Evolutionary conservation across 2,113 vertebrate genomes (phyloP).

Genomic region (Pelusios castaneus): DNA sequence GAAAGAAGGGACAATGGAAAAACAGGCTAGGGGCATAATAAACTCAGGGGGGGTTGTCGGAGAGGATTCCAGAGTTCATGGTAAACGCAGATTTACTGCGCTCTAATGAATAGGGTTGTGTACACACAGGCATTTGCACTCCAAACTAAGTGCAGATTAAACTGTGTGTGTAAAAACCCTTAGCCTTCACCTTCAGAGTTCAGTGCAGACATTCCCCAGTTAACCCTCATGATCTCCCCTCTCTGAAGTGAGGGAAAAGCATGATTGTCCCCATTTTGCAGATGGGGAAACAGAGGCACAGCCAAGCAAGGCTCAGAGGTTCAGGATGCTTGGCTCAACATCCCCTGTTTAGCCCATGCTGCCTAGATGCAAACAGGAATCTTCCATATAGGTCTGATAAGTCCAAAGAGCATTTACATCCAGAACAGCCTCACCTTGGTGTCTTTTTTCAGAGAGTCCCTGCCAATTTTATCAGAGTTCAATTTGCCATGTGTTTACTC

Average conservation of each 20-base stretch:
- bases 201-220: not conserved
- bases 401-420: not conserved
- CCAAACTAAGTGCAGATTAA: not conserved
- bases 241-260: not conserved
- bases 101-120: not conserved
- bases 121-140: not conserved
- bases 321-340: too few relatives aligned
- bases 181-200: not conserved
- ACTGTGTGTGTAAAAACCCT: not conserved
- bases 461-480: not conserved
- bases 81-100: not conserved
- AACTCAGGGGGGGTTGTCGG: accelerated
- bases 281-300: not conserved
- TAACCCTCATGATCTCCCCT: not conserved
- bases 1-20: not conserved
- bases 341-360: accelerated
- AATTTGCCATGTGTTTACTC: not conserved
- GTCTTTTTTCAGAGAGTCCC: not conserved
- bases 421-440: not conserved
- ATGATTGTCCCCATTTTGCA: not conserved
- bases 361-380: not conserved
- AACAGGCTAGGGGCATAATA: not conserved
- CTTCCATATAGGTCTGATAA: not conserved
- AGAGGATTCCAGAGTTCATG: not conserved
- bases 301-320: not conserved